A percentile compares a stretch with the other conserved stretches of the same genome.
These are phyloP conservation scores for Theristicus caerulescens DNA, from an alignment of 2,113 vertebrate species.

Conservation along the genomic window DNA sequence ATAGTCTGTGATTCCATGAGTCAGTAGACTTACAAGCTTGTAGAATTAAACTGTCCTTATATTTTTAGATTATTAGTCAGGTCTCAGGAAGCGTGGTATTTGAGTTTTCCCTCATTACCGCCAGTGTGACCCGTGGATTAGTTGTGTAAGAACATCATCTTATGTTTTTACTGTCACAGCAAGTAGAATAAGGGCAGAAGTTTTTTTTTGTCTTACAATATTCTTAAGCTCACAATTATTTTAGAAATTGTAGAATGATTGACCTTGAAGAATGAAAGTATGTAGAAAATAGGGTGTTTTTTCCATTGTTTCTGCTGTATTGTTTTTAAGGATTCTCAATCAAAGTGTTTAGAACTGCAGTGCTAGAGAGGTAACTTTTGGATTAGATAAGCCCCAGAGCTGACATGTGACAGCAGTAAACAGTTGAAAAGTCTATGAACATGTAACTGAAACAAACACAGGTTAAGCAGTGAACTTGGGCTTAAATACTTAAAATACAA, in stretches of 20 bases:
- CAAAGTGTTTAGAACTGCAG: neutral
- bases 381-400: neutral
- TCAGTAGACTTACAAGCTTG: neutral
- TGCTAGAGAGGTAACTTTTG: neutral
- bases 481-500: neutral
- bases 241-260: neutral
- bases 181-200: neutral
- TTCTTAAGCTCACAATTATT: neutral
- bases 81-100: neutral
- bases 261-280: neutral
- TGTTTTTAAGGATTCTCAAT: neutral
- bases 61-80: constrained; percentile 54
- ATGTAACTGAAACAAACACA: neutral
- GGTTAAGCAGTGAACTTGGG: neutral
- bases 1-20: neutral
- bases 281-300: neutral
- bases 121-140: neutral
- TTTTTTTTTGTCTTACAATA: neutral
- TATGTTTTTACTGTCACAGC: neutral
- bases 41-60: neutral
- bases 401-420: neutral
- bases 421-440: neutral
- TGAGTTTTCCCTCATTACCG: neutral
- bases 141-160: neutral
- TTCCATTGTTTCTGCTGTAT: neutral